Evolutionary conservation across 2,888 invertebrate genomes (phyloP).

Genomic region (Tetheella fluctuosa): DNA sequence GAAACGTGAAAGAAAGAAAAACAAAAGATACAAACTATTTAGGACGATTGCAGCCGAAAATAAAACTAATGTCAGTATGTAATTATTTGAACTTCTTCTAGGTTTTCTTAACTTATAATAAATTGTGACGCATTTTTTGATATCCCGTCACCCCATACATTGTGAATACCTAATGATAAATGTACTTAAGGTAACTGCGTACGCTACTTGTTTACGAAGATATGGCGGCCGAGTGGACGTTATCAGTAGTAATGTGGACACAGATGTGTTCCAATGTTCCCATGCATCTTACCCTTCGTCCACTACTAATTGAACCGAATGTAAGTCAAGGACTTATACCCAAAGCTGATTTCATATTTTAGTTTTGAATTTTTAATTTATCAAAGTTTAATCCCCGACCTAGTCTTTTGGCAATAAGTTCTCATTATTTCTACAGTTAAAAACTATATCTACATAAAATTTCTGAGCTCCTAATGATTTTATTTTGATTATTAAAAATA

Average conservation of each 20-base stretch:
- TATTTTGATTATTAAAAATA: no score
- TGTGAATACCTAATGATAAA: neutral
- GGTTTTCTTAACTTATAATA: no score
- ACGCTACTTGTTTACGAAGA: conserved; percentile 25
- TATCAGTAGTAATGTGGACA: conserved; percentile 65
- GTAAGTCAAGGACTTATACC: conserved; percentile 16
- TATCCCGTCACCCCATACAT: neutral
- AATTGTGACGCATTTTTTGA: neutral
- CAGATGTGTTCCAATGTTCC: conserved; percentile 70
- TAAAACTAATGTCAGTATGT: no score
- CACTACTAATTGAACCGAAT: conserved; percentile 40
- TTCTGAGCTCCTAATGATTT: no score
- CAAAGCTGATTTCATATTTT: neutral
- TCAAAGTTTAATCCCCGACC: no score
- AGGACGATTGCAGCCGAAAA: no score
- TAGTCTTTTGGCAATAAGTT: no score
- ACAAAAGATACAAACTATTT: no score
- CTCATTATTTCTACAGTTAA: no score
- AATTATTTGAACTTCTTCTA: no score
- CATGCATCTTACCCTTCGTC: conserved; percentile 38
- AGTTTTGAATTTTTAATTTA: neutral
- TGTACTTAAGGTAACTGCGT: conserved; percentile 6
- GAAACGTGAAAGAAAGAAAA: no score
- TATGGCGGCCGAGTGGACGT: conserved; percentile 38
- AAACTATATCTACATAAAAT: no score